Base-by-base conservation (phyloP, 1,140 invertebrate species). In the Pomacea maculata region DNA sequence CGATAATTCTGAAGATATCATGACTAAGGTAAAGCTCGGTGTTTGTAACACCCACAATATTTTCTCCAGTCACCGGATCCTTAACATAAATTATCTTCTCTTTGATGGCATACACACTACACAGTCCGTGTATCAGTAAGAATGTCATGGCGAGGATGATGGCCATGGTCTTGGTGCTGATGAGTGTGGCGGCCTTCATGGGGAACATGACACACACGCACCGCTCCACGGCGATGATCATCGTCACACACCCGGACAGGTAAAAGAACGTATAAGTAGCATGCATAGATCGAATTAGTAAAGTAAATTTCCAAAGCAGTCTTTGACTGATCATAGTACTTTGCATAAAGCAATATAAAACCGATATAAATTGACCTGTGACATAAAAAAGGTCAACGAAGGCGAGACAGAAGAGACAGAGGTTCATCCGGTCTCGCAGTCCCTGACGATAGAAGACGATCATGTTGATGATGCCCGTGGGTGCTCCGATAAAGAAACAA, bases 391-490 rank as follows among this genome's bases (percentile, higher is more conserved):
- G 67, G 21, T 70, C 67, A 12, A 70, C 67, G n/a, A 70, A 34
- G 11, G 67, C 21, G n/a, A 70, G 29, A 21, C 67, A 25, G 67
- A 70, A 70, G 12, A 70, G 67, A 70, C n/a, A 70, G 67, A 70
- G 29, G 67, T 70, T 70, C 67, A 70, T 70, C n/a, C 67, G 67
- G 67, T 70, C 67, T 70, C 29, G 21, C 67, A 70, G 67, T n/a
- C 67, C 67, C 29, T 70, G 67, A n/a, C 29, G 21, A 10, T 25
- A 70, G 67, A 70, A 70, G 3, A 70, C 67, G 67, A 70, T 70
- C 67, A 70, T 25, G 29, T 1, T 7, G 67, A 70, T 12, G 67
- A 70, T 11, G 67, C 21, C 12, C 0, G 29, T n/a, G 10, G 67
- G 67, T 25, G 67, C 11, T 9, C 67, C 67, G 29, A 70, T n/a